Evolutionary conservation across 1,140 invertebrate species (phyloP), one percentile per base, ranked within the genome.

Genomic region (Diachasma alloeum): DNA sequence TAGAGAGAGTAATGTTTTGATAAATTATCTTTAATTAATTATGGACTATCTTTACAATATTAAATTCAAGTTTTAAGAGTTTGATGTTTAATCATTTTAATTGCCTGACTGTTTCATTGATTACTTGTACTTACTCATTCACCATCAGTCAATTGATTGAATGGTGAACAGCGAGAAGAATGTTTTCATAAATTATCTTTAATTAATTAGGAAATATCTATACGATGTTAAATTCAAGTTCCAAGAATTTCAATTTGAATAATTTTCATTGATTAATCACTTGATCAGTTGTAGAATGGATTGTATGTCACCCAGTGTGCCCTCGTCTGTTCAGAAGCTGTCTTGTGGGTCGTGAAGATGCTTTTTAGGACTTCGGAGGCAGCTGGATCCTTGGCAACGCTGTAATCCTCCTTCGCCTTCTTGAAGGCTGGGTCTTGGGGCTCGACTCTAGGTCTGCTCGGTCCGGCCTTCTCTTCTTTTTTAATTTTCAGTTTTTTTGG

Each of bases 261-360:
- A 11, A 42, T 42, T 42, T 42, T 11, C 9, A 13, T 11, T 42
- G 39, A 42, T 42, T 42, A 42, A 11, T 42, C 13, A 11, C 17
- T 68, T 68, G 9, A 37, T 13, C 68, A 98, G 92, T 97, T 97
- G 89, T 97, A 99, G 85, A 97, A 96, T 69, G 97, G 97, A 92
- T 99, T 99, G 86, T 97, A 98, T 6, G 98, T 99, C 70, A 99
- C 93, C 98, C 98, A 99, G 87, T 99, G 97, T 4, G 96, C 97
- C 84, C 94, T 94, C 39, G 94, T 92, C 87, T 99, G 96, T 67
- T 95, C 93, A 82, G 95, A 92, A 36, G 97, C 97, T 66, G 92
- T 94, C 84, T 96, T 93, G 86, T 97, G 96, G 15, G 94, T 93
- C 0, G 97, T 99, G 83, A 99, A 99, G 22, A 99, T 88, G 22